Evolutionary conservation across 1,140 invertebrate species (phyloP), one percentile per base, ranked within the genome.

Genomic region (Drosophila lacertosa): DNA sequence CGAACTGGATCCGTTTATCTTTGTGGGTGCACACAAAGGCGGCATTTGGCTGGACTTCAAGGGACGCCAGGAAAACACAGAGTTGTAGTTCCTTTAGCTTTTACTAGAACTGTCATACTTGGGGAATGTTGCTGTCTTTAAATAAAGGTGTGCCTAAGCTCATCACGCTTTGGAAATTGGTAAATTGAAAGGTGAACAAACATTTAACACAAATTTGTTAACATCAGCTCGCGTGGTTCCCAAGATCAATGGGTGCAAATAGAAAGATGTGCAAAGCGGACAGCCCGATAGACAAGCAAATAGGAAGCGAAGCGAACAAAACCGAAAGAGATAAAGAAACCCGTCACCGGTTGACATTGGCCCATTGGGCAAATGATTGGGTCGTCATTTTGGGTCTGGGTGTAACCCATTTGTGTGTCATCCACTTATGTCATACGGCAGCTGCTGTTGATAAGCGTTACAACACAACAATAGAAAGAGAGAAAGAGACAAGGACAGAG

Each of bases 31-130:
- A 4, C 86, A 91, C 67, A 76, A 62, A 35, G 89, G 89, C 32
- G 89, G 89, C 57, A 82, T 89, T 24, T 91, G 89, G 89, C 37
- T 91, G 45, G 74, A 91, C 42, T 89, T 91, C 45, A 45, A 65
- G 0, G 20, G 7, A 11, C 51, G 51, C 15, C 44, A 1, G n/a
- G 6, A 10, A 22, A n/a, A 13, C n/a, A 22, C 16, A n/a, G n/a
- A 22, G 20, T 22, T 4, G 20, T 22, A 22, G 20, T n/a, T n/a
- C n/a, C n/a, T 22, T 22, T 22, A 22, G 20, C 20, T 22, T 22
- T n/a, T n/a, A n/a, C n/a, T n/a, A n/a, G n/a, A n/a, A n/a, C n/a
- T n/a, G n/a, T n/a, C n/a, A n/a, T n/a, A n/a, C n/a, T n/a, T n/a
- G n/a, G n/a, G n/a, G n/a, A n/a, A n/a, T n/a, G n/a, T n/a, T n/a